Conservation (phyloP, 2,113 vertebrate genomes). For the Lates calcarifer region DNA sequence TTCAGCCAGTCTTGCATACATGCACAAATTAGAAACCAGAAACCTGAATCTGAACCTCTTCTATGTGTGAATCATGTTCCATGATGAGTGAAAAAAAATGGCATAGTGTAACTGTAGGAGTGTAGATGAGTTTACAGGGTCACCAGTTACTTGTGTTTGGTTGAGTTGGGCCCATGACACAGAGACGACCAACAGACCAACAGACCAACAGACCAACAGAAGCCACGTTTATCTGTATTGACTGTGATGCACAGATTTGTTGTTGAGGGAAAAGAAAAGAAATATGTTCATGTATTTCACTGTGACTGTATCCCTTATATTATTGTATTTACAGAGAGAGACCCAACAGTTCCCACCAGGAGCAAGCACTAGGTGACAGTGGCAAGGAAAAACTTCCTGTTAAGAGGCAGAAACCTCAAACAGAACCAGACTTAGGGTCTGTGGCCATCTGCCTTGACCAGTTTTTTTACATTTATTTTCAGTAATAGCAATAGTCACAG, state of each 20-base stretch:
- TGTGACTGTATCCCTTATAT: too few species aligned
- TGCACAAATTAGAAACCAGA: background rate
- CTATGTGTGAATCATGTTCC: background rate
- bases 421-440: too few species aligned
- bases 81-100: background rate
- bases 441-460: too few species aligned
- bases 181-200: background rate
- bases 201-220: too few species aligned
- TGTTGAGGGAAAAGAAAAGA: background rate
- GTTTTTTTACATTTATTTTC: too few species aligned
- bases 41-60: background rate
- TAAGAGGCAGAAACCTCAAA: too few species aligned
- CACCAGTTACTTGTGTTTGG: background rate
- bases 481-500: background rate
- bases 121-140: too few species aligned
- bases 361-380: too few species aligned
- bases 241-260: background rate
- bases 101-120: background rate
- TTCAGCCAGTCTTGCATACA: background rate
- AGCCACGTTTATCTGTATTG: background rate
- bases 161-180: background rate
- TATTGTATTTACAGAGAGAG: too few species aligned
- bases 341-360: too few species aligned
- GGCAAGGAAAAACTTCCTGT: too few species aligned
- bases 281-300: background rate